Percentiles rank a stretch among this genome's conserved stretches.
phyloP scores from a whole-genome alignment of 2,888 invertebrate genomes.

The Sphaeridia pumilis region DNA sequence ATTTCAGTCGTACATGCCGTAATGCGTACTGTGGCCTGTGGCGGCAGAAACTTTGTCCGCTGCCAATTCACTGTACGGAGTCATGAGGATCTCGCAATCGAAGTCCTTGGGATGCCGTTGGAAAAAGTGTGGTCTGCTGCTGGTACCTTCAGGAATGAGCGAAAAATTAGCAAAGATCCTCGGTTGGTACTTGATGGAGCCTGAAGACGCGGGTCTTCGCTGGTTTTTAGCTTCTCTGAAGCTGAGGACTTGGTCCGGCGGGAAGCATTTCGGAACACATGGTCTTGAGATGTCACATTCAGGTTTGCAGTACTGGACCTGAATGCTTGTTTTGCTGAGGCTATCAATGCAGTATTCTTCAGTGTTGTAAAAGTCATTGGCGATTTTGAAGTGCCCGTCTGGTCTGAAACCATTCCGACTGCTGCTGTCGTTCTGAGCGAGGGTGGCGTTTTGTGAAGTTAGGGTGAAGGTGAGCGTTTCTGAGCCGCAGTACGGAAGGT shows the following conservation, averaged over 20 bases:
- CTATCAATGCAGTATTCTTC: slow-evolving; percentile 13
- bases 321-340: background rate
- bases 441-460: background rate
- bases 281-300: slow-evolving; percentile 3
- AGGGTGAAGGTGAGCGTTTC: background rate
- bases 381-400: slow-evolving; percentile 7
- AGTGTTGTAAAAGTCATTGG: background rate
- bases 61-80: slow-evolving; percentile 7
- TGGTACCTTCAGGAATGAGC: no score
- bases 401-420: slow-evolving; percentile 4
- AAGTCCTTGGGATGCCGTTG: slow-evolving; percentile 9
- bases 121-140: slow-evolving; percentile 15
- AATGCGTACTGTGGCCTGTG: no score
- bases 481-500: background rate
- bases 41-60: no score
- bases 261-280: slow-evolving; percentile 12
- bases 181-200: slow-evolving; percentile 1
- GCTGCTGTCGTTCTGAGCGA: background rate
- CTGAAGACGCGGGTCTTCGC: background rate
- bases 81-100: background rate
- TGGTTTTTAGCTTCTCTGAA: background rate
- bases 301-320: slow-evolving; percentile 3
- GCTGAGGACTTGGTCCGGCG: slow-evolving; percentile 5
- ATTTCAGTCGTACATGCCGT: no score
- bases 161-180: slow-evolving; percentile 7